phyloP scores from a whole-genome alignment of 1,140 invertebrate species.

The Cyclargus thomasi region DNA sequence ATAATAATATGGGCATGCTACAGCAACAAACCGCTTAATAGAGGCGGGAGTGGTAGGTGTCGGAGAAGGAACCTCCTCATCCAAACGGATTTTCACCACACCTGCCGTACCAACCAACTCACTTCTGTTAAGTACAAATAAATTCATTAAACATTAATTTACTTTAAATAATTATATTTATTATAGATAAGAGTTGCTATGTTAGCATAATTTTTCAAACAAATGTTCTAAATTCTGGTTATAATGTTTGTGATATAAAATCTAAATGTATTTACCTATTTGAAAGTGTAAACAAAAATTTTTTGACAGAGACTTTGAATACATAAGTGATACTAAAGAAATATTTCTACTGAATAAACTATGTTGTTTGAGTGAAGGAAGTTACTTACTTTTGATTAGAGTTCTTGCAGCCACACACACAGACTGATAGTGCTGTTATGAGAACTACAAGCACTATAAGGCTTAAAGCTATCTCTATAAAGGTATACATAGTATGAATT shows the following conservation, averaged over 20 bases:
- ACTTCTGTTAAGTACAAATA: conserved; percentile 70
- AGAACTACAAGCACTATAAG: conserved; percentile 60
- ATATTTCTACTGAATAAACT: neutral
- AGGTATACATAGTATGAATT: conserved; percentile 63
- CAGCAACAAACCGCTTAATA: conserved; percentile 69
- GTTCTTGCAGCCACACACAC: conserved; percentile 72
- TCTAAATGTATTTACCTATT: neutral
- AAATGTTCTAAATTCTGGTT: neutral
- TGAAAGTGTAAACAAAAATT: neutral
- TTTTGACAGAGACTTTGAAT: neutral
- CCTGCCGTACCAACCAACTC: conserved; percentile 73
- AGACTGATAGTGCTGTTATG: conserved; percentile 55
- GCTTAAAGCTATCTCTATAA: conserved; percentile 62
- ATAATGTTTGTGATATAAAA: neutral
- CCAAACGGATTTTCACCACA: conserved; percentile 72
- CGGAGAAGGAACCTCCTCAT: conserved; percentile 68
- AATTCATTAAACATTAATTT: conserved; percentile 16
- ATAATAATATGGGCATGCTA: conserved; percentile 48
- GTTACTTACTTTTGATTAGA: conserved; percentile 71
- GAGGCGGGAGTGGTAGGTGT: conserved; percentile 71
- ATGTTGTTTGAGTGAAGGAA: neutral
- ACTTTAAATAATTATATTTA: neutral
- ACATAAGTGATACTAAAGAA: neutral
- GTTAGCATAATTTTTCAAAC: neutral
- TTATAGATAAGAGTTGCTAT: neutral